Evolutionary conservation across 2,113 vertebrate genomes (phyloP).

Genomic region (Nansenia antarctica): DNA sequence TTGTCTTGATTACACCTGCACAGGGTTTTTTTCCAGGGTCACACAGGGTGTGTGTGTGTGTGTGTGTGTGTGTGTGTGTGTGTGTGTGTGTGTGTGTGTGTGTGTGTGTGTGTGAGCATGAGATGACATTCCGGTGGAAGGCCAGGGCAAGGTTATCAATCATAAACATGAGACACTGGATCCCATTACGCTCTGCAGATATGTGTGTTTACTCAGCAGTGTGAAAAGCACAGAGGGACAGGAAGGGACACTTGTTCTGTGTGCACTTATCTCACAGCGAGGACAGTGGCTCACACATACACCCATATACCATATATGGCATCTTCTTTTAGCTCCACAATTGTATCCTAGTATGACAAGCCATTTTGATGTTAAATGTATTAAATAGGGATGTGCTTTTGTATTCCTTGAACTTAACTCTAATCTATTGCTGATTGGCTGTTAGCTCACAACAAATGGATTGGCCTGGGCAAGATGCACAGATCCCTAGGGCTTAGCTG

Average conservation of each 20-base stretch:
- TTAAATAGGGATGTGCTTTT: too few relatives aligned
- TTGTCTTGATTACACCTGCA: neutral
- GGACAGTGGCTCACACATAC: slow-evolving; percentile 20
- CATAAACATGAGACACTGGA: slow-evolving; percentile 64
- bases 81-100: slow-evolving; percentile 1
- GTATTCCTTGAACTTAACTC: too few relatives aligned
- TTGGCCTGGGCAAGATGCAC: slow-evolving; percentile 30
- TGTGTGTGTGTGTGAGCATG: too few relatives aligned
- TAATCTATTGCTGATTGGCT: slow-evolving; percentile 26
- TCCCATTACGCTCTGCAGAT: slow-evolving; percentile 56
- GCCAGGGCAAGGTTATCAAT: slow-evolving; percentile 72
- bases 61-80: slow-evolving; percentile 8
- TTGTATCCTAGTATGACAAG: neutral
- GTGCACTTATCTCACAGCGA: slow-evolving; percentile 37
- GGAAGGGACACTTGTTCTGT: slow-evolving; percentile 24
- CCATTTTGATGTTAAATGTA: slow-evolving; percentile 17
- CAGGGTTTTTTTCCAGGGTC: slow-evolving; percentile 8
- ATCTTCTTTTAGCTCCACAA: neutral
- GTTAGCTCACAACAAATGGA: slow-evolving; percentile 31
- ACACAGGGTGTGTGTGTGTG: neutral
- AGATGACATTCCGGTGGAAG: slow-evolving; percentile 55
- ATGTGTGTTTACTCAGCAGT: slow-evolving; percentile 68
- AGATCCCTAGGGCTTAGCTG: slow-evolving; percentile 47
- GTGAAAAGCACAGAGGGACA: slow-evolving; percentile 63
- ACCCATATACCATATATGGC: too few relatives aligned